Conservation (phyloP, 2,888 invertebrate species). For the Hypomecis punctinalis region DNA sequence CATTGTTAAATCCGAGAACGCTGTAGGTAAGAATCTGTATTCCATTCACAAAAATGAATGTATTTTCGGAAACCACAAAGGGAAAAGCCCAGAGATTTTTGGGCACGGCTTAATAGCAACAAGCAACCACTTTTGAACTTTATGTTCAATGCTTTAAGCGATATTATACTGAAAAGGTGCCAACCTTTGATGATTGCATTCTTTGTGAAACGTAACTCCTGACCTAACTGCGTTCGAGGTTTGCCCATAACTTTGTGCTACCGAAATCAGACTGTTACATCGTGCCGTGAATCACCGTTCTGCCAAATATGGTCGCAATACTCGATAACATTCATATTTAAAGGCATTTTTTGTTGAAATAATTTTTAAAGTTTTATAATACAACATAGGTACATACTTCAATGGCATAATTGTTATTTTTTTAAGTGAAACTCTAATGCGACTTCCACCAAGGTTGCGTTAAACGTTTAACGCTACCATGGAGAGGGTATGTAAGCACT, state of each 20-base stretch:
- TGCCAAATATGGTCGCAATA: too few relatives aligned
- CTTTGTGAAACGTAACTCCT: constrained; percentile 14
- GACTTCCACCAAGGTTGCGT: too few relatives aligned
- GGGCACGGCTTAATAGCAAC: constrained; percentile 9
- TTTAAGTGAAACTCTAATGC: too few relatives aligned
- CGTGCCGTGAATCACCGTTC: background rate
- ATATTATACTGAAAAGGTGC: background rate
- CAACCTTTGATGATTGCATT: constrained; percentile 9
- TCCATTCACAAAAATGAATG: constrained; percentile 31
- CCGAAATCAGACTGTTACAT: background rate
- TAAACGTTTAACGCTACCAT: too few relatives aligned
- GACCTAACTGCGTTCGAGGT: constrained; percentile 4
- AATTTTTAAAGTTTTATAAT: too few relatives aligned
- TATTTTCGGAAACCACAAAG: constrained; percentile 23
- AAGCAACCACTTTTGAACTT: constrained; percentile 14
- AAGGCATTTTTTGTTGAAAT: too few relatives aligned
- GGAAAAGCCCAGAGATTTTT: constrained; percentile 2
- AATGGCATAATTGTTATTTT: too few relatives aligned
- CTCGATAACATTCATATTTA: too few relatives aligned
- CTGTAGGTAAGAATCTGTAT: constrained; percentile 30
- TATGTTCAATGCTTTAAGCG: constrained; percentile 10
- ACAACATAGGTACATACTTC: too few relatives aligned
- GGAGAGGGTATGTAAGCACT: too few relatives aligned
- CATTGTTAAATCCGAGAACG: constrained; percentile 25
- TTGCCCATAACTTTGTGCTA: constrained; percentile 10